These are phyloP conservation scores for Lycocerus yunnanus DNA, from an alignment of 2,888 invertebrate species.

Conservation along the genomic window DNA sequence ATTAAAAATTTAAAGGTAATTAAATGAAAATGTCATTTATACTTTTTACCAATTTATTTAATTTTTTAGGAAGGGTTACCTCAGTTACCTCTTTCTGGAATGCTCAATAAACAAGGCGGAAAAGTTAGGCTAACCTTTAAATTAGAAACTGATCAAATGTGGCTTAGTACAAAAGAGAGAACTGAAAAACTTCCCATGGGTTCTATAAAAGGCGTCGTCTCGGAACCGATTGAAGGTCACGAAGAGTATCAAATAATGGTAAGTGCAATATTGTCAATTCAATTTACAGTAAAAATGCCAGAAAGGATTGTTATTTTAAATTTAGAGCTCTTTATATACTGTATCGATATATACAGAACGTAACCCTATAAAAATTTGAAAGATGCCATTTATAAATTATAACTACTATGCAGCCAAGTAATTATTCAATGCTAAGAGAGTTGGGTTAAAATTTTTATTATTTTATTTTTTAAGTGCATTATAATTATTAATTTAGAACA, in stretches of 20 bases:
- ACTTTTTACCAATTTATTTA: background rate
- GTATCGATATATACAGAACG: no score
- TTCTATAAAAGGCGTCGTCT: constrained; percentile 80
- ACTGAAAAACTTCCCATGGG: constrained; percentile 91
- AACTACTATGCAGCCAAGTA: no score
- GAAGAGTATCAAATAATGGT: constrained; percentile 93
- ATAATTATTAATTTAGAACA: no score
- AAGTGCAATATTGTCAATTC: constrained; percentile 20
- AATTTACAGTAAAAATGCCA: no score
- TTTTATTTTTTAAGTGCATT: no score
- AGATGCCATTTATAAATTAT: no score
- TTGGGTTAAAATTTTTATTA: no score
- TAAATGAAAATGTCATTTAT: background rate
- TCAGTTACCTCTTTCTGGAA: constrained; percentile 79
- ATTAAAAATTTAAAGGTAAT: constrained; percentile 75
- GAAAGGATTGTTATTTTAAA: no score
- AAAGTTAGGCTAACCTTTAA: constrained; percentile 92
- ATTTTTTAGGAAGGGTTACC: constrained; percentile 77
- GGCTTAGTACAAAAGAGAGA: constrained; percentile 91
- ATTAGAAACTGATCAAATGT: constrained; percentile 85
- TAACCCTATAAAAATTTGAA: no score
- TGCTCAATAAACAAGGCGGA: constrained; percentile 88
- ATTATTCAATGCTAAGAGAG: no score
- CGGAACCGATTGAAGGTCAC: constrained; percentile 85
- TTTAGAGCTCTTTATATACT: no score